Conservation (phyloP, 2,888 invertebrate genomes). For the Lysandra coridon region DNA sequence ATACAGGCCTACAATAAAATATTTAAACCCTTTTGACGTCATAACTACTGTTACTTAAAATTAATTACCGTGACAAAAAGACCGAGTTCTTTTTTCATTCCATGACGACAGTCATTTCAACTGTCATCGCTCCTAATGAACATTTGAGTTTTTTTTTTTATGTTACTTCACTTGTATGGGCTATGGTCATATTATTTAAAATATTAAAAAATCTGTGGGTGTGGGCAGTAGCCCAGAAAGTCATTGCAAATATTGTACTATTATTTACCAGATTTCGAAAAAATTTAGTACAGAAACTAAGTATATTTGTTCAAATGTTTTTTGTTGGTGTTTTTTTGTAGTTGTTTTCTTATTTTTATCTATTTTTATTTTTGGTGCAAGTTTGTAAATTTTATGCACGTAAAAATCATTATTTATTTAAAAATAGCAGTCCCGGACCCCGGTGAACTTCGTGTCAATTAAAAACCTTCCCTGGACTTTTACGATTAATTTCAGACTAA, state of each 20-base stretch:
- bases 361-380: too few relatives aligned
- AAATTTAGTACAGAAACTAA: too few relatives aligned
- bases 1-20: too few relatives aligned
- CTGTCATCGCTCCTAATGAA: slow-evolving; percentile 55
- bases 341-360: too few relatives aligned
- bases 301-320: too few relatives aligned
- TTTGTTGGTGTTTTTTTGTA: too few relatives aligned
- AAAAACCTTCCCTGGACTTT: too few relatives aligned
- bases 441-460: too few relatives aligned
- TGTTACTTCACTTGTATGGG: neutral
- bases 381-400: too few relatives aligned
- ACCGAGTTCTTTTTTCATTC: slow-evolving; percentile 42
- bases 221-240: neutral
- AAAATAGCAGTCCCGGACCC: too few relatives aligned
- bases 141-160: slow-evolving; percentile 60
- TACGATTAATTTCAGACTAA: too few relatives aligned
- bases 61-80: neutral
- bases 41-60: slow-evolving; percentile 36
- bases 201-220: neutral
- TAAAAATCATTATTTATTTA: too few relatives aligned
- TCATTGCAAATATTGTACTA: neutral
- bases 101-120: slow-evolving; percentile 61
- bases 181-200: neutral
- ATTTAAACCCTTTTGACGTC: slow-evolving; percentile 48
- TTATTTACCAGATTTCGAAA: neutral